Percentiles rank a stretch among this genome's conserved stretches.
Conservation (phyloP, 2,888 invertebrate genomes). For the Harpalus rufipes region DNA sequence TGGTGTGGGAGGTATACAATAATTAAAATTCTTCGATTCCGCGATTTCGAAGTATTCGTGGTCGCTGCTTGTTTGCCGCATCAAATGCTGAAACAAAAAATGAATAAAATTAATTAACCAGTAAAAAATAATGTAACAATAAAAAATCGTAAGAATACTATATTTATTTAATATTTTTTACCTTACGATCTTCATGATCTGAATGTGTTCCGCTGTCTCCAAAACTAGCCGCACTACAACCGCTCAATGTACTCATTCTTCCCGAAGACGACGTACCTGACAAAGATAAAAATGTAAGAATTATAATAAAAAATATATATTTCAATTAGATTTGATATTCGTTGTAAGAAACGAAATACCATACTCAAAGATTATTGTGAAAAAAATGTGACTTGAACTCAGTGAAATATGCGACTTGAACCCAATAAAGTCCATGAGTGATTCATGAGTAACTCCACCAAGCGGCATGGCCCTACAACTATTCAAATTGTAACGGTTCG, state of each 20-base stretch:
- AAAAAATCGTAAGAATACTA: no score
- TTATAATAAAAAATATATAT: no score
- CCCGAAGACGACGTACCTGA: slow-evolving; percentile 88
- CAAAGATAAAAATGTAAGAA: neutral
- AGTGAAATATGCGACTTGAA: no score
- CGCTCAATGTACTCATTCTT: slow-evolving; percentile 87
- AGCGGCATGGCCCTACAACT: no score
- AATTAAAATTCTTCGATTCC: slow-evolving; percentile 75
- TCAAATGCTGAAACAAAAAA: slow-evolving; percentile 71
- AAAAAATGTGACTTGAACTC: no score
- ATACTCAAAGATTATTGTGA: no score
- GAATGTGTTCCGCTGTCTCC: slow-evolving; percentile 93
- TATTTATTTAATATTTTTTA: slow-evolving; percentile 69
- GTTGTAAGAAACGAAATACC: no score
- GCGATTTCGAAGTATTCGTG: slow-evolving; percentile 73
- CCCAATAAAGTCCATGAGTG: no score
- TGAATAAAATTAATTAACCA: neutral
- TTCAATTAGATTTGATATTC: no score
- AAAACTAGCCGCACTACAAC: slow-evolving; percentile 86
- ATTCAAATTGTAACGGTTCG: no score
- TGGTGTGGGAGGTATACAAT: slow-evolving; percentile 79
- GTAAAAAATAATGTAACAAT: no score
- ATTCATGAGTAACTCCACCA: no score
- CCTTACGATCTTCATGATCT: slow-evolving; percentile 87
- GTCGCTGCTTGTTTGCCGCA: slow-evolving; percentile 70